Conservation (phyloP, 2,113 vertebrate species). For the Gobiocypris rarus region DNA sequence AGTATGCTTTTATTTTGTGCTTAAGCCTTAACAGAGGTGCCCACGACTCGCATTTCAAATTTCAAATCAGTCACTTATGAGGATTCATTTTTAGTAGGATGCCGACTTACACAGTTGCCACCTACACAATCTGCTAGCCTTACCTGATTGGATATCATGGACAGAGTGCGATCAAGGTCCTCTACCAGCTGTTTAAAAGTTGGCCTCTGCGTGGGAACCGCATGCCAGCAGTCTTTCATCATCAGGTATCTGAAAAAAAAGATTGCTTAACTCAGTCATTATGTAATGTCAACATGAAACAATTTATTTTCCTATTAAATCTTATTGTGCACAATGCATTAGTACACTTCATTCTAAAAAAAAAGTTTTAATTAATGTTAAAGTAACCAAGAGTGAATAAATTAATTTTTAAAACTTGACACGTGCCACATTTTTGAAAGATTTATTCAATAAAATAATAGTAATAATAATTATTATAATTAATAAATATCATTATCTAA, state of each 20-base stretch:
- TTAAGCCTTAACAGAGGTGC: not conserved
- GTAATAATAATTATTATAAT: too few species aligned
- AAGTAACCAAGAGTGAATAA: not conserved
- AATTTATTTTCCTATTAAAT: not conserved
- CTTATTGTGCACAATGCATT: not conserved
- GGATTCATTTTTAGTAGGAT: not conserved
- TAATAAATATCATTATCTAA: too few species aligned
- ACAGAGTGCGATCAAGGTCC: conserved; percentile 92
- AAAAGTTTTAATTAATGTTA: not conserved
- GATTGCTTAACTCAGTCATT: not conserved
- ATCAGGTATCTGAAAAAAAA: conserved; percentile 86
- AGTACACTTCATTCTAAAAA: not conserved
- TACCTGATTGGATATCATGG: conserved; percentile 97
- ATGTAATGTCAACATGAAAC: not conserved
- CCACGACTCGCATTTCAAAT: too few species aligned
- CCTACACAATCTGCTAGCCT: conserved; percentile 40
- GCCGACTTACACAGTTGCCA: not conserved
- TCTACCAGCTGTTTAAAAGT: conserved; percentile 97
- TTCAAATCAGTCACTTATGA: not conserved
- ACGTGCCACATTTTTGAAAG: not conserved
- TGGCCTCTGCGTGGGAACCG: conserved; percentile 89
- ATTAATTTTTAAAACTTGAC: not conserved
- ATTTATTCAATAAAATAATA: not conserved
- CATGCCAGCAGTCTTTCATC: conserved; percentile 98
- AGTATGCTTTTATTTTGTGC: not conserved